Evolutionary conservation across 2,797 vertebrate genomes (phyloP), one percentile per base, ranked within the genome.

Genomic region (Pachyuromys duprasi): DNA sequence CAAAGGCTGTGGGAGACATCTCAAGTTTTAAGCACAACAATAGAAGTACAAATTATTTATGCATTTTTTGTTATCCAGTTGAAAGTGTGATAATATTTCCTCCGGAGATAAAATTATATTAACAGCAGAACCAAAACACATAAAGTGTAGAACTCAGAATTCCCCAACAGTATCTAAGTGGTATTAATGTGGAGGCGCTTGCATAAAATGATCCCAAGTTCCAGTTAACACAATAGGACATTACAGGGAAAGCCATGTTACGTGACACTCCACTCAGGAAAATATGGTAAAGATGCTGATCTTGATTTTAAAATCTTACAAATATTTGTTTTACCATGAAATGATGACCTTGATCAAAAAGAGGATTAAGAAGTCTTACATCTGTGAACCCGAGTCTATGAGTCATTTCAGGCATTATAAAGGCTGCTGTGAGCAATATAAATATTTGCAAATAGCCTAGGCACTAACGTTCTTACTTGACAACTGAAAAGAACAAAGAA

Each of bases 101-200:
- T 89, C 89, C 65, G 80, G 74, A 28, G 80, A 49, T 78, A 95
- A 94, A 96, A 84, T 76, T 91, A 53, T 26, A 97, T 72, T 80
- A 94, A 86, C 22, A 80, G 8, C 20, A 92, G 15, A 49, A 60
- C 2, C 45, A 24, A 93, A 78, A 79, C 45, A 57, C 55, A 5
- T 7, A 88, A 69, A 69, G 26, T 79, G 60, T 86, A 62, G 57
- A 95, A 92, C n/a, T 95, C 57, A 82, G 90, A 95, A 89, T 91
- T 93, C 53, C 31, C 33, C 60, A 91, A 92, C 42, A 86, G 26
- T 76, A 11, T 42, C 53, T 80, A 90, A 80, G 72, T 62, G 39
- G 36, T 69, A 31, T 76, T 93, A 86, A 96, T 24, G 93, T 31
- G 42, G 39, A 91, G 3, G 11, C 8, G 13, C 22, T 93, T 75